Evolutionary conservation across 1,140 invertebrate genomes (phyloP).

Genomic region (Ctenoplectra terminalis): DNA sequence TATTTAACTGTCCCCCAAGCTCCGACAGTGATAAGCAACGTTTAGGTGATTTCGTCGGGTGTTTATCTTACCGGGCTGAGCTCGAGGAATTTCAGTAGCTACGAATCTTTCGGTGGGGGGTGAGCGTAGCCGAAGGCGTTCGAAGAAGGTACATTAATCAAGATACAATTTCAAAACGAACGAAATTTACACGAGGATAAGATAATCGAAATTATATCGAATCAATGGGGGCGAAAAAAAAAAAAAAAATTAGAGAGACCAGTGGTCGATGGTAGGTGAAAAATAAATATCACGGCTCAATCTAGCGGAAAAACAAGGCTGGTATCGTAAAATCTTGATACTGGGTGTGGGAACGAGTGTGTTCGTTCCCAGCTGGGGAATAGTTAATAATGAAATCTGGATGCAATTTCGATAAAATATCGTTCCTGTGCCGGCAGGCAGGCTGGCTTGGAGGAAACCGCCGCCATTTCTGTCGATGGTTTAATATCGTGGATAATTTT

Average conservation of each 20-base stretch:
- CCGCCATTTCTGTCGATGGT: neutral
- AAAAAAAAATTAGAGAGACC: too few relatives aligned
- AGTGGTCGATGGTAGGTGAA: neutral
- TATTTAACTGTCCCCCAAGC: constrained; percentile 18
- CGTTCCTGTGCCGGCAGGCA: constrained; percentile 20
- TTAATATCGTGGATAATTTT: constrained; percentile 46
- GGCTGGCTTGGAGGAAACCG: neutral
- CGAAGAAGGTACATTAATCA: neutral
- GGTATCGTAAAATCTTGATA: constrained; percentile 36
- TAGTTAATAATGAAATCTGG: constrained; percentile 57
- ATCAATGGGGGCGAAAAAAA: too few relatives aligned
- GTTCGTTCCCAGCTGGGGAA: constrained; percentile 24
- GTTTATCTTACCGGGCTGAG: neutral
- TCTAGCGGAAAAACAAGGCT: constrained; percentile 25
- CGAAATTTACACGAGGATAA: too few relatives aligned
- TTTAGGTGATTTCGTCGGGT: neutral
- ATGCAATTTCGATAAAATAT: constrained; percentile 61
- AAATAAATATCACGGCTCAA: constrained; percentile 22
- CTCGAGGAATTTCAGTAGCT: neutral
- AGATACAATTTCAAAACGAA: neutral
- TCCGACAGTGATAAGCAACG: constrained; percentile 20
- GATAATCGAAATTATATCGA: too few relatives aligned
- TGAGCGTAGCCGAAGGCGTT: too few relatives aligned
- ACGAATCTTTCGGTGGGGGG: neutral
- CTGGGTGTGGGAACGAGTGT: neutral